Conservation (phyloP, 35 echinoderm and acorn worm species). For the Hemicentrotus pulcherrimus region DNA sequence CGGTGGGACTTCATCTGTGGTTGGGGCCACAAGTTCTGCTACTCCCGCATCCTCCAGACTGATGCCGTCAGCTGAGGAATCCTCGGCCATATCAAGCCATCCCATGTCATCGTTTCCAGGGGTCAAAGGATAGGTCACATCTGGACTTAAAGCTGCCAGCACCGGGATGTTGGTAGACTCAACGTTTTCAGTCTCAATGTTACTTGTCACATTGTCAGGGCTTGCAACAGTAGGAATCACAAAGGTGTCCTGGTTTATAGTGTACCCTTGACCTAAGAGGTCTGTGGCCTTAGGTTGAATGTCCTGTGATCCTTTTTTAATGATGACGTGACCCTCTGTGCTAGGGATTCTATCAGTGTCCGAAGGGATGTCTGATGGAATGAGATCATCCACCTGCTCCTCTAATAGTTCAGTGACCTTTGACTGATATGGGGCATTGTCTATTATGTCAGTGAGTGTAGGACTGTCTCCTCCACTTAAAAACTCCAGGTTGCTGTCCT, state of each 20-base stretch:
- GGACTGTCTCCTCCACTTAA: too few relatives aligned
- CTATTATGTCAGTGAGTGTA: background rate
- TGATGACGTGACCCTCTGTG: background rate
- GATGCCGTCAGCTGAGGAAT: background rate
- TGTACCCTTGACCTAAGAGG: background rate
- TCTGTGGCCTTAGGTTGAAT: background rate
- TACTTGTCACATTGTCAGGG: background rate
- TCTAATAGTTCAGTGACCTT: conserved; percentile 22
- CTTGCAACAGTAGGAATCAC: background rate
- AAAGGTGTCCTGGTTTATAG: background rate
- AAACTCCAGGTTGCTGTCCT: background rate
- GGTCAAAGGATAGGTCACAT: background rate
- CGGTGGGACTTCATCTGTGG: background rate
- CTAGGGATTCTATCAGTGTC: background rate
- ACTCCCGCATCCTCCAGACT: background rate
- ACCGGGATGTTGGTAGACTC: background rate
- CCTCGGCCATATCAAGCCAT: background rate
- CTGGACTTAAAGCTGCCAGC: conserved; percentile 1
- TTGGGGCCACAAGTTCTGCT: background rate
- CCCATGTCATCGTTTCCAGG: background rate
- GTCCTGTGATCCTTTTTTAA: background rate
- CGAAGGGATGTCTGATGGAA: background rate
- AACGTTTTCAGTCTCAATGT: background rate
- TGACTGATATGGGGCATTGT: background rate
- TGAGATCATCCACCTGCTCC: background rate